These are phyloP conservation scores for Anneissia japonica DNA, from an alignment of 35 echinoderm and acorn worm species.

Conservation along the genomic window DNA sequence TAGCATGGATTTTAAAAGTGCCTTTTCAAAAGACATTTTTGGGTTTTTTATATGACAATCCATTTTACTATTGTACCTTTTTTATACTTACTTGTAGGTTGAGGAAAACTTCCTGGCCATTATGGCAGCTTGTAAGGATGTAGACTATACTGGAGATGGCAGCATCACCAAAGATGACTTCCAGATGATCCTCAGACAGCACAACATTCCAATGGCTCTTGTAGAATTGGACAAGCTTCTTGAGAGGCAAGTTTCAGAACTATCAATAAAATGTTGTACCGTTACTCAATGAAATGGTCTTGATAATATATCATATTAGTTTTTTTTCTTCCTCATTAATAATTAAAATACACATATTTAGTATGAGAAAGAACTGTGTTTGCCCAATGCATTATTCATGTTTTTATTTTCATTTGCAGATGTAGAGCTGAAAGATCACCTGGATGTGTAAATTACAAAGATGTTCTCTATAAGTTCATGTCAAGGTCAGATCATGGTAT, in stretches of 20 bases:
- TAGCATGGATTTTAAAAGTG: no score
- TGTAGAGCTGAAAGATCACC: constrained; percentile 56
- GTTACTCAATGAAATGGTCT: no score
- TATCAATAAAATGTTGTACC: no score
- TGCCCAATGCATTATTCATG: neutral
- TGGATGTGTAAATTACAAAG: constrained; percentile 64
- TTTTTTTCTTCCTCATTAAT: neutral
- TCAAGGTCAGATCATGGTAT: constrained; percentile 61
- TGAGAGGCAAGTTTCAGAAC: constrained; percentile 56
- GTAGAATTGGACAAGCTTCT: constrained; percentile 64
- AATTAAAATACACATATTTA: neutral
- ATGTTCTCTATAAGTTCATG: constrained; percentile 83
- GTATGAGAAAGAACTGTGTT: neutral
- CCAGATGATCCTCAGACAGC: constrained; percentile 48
- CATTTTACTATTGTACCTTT: neutral
- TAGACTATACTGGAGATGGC: constrained; percentile 53
- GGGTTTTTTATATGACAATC: no score
- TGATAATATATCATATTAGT: neutral
- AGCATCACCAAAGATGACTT: constrained; percentile 52
- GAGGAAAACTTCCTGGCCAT: constrained; percentile 73
- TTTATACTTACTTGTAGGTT: constrained; percentile 44
- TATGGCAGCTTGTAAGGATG: constrained; percentile 62
- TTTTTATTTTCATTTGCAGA: constrained; percentile 22
- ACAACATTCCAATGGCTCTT: constrained; percentile 51
- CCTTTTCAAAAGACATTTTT: no score